Base-by-base conservation (phyloP, 2,888 invertebrate genomes). In the Sussaba pulchella region DNA sequence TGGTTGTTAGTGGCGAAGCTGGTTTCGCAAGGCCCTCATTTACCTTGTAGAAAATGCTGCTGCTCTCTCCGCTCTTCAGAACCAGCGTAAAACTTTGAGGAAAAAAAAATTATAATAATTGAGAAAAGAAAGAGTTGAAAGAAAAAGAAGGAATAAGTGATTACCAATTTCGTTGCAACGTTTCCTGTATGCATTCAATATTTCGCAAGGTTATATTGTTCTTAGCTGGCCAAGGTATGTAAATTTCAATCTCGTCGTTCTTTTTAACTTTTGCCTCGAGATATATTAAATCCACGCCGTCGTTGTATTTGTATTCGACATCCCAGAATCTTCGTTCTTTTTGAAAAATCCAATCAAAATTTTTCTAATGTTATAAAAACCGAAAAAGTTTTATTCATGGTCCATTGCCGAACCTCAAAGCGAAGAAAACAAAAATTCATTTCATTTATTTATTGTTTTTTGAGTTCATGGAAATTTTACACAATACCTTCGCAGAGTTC, bases 401-500 rank as follows among this genome's bases (percentile, higher is more conserved):
- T 21, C 1, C 21, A 10, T 14, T 14, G 54, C 54, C 14, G 12
- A 19, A 14, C 2, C 17, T n/a, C 1, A 36, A 9, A 12, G 4
- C 8, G 21, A 24, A 26, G 8, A n/a, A n/a, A n/a, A n/a, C n/a
- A n/a, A n/a, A n/a, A n/a, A n/a, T n/a, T n/a, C n/a, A n/a, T n/a
- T 31, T 6, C n/a, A 43, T 31, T 57, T 9, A 57, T 17, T 36
- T 21, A 50, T 31, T 26, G 1, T 54, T 54, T 54, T 41, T 54
- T 12, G n/a, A n/a, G 24, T 50, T 0, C 0, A 54, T 24, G 14
- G 36, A 14, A 21, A 41, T 59, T 14, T 64, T 31, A 31, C 21
- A 59, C 14, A 71, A 81, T 91, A 94, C 94, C 94, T 92, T 94
- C 93, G 82, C 92, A 92, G 50, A 95, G 87, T 86, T 95, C 94